phyloP scores from a whole-genome alignment of 2,888 invertebrate species.

The Terebella lapidaria region DNA sequence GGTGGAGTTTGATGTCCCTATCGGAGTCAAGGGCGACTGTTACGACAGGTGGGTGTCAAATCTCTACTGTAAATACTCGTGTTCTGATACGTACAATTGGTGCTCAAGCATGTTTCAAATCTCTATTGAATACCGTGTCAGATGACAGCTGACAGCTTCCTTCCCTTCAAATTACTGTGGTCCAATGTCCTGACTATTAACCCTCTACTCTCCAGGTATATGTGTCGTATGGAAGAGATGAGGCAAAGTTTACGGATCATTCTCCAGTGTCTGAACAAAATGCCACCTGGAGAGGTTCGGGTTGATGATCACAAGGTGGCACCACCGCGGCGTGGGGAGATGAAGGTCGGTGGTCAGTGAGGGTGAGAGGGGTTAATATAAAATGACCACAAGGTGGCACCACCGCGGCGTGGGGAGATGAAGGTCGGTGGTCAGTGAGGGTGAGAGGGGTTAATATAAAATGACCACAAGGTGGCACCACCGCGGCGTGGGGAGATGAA shows the following conservation, averaged over 20 bases:
- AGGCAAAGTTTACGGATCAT: constrained; percentile 90
- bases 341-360: constrained; percentile 68
- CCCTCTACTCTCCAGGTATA: constrained; percentile 64
- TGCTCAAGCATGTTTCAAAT: too few relatives aligned
- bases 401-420: background rate
- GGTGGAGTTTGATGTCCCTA: constrained; percentile 94
- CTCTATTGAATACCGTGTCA: too few relatives aligned
- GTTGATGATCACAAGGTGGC: constrained; percentile 92
- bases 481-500: background rate
- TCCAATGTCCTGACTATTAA: too few relatives aligned
- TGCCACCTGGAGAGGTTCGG: constrained; percentile 91
- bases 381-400: background rate
- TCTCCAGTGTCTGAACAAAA: constrained; percentile 92
- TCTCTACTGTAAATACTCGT: background rate
- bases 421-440: background rate
- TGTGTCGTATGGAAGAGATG: constrained; percentile 69
- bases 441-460: background rate
- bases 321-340: constrained; percentile 84
- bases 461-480: background rate
- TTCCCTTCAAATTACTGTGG: too few relatives aligned
- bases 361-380: background rate
- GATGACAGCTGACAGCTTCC: too few relatives aligned
- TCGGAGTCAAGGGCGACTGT: constrained; percentile 92
- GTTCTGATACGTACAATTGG: background rate
- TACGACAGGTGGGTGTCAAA: constrained; percentile 77